A percentile compares a stretch with the other conserved stretches of the same genome.
Evolutionary conservation across 1,140 invertebrate genomes (phyloP).

Genomic region (Myzus persicae): DNA sequence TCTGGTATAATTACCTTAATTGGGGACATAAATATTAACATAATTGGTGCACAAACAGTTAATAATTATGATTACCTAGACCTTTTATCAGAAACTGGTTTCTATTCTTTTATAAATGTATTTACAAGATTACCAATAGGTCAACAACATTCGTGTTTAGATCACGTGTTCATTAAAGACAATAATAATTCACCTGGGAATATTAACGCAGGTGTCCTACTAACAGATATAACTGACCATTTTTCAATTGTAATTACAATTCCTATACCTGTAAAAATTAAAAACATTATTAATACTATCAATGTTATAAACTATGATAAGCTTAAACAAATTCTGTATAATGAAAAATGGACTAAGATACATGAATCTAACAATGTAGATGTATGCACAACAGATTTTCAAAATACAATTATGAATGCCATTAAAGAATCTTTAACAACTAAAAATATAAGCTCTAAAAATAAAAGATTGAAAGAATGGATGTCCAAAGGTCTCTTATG

Average conservation of each 20-base stretch:
- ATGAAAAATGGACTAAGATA: not conserved
- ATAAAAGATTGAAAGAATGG: too few relatives aligned
- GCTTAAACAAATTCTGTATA: not conserved
- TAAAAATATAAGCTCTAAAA: not conserved
- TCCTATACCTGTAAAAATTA: not conserved
- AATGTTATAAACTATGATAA: not conserved
- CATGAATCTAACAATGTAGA: not conserved
- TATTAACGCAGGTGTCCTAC: not conserved
- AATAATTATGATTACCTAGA: too few relatives aligned
- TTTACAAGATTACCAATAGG: too few relatives aligned
- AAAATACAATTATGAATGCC: not conserved
- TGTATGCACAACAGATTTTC: not conserved
- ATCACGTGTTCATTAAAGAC: not conserved
- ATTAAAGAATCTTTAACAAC: not conserved
- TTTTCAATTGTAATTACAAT: not conserved
- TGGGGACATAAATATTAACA: too few relatives aligned
- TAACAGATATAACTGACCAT: not conserved
- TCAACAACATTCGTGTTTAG: too few relatives aligned
- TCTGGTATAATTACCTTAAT: too few relatives aligned
- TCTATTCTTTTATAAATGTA: too few relatives aligned
- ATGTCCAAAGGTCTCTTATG: not conserved
- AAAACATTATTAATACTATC: not conserved
- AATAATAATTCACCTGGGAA: not conserved
- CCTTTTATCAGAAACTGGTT: too few relatives aligned
- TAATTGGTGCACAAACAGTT: too few relatives aligned